Evolutionary conservation across 2,113 vertebrate genomes (phyloP).

Genomic region (Himantopus leucocephalus): DNA sequence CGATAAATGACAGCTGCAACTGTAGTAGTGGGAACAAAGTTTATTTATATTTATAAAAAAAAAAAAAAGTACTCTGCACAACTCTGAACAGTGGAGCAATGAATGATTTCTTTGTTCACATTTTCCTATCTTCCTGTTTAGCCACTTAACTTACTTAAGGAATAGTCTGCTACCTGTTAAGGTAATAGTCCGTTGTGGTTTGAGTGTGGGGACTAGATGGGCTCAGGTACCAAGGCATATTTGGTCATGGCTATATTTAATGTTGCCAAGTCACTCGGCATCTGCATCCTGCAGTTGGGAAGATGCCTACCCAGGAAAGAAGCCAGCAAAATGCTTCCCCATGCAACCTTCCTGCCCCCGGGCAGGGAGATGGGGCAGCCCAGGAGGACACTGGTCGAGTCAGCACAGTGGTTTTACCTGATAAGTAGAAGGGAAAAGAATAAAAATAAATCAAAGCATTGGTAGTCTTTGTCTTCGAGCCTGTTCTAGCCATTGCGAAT

Average conservation of each 20-base stretch:
- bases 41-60: neutral
- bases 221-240: neutral
- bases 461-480: neutral
- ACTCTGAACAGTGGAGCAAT: neutral
- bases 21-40: neutral
- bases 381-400: neutral
- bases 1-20: neutral
- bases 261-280: neutral
- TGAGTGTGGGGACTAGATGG: neutral
- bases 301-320: neutral
- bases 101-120: neutral
- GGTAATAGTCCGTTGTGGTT: neutral
- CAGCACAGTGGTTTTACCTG: neutral
- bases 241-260: neutral
- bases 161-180: neutral
- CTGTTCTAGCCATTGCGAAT: neutral
- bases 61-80: neutral
- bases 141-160: neutral
- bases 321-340: neutral
- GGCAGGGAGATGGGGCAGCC: neutral
- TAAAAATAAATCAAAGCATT: neutral
- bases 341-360: fast-evolving
- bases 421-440: neutral
- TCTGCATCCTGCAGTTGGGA: neutral
- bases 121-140: neutral